Percentiles rank a stretch among this genome's conserved stretches.
Conservation (phyloP, 2,888 invertebrate genomes). For the Scrobipalpa atriplicella region DNA sequence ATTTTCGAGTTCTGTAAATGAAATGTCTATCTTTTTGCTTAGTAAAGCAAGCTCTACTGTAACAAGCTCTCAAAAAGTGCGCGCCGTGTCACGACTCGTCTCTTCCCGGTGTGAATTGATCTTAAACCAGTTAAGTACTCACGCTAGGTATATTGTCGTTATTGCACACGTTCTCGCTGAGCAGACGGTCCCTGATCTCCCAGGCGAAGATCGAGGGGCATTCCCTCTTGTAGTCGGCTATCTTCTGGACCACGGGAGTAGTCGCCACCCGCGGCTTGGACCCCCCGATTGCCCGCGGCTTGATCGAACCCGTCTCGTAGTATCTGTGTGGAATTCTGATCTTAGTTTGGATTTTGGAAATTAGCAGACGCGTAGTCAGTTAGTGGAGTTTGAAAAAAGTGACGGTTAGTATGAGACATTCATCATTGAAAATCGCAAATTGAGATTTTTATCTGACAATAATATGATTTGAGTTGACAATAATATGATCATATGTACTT, state of each 20-base stretch:
- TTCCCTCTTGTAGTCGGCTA: slow-evolving; percentile 98
- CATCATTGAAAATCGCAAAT: no score
- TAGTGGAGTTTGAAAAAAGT: not conserved
- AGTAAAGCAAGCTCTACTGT: no score
- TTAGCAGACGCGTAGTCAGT: slow-evolving; percentile 47
- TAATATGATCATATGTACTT: no score
- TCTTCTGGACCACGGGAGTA: slow-evolving; percentile 96
- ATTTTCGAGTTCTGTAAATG: no score
- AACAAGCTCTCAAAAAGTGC: no score
- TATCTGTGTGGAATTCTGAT: slow-evolving; percentile 87
- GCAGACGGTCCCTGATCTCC: slow-evolving; percentile 97
- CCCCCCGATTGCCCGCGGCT: slow-evolving; percentile 98
- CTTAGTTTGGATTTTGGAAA: slow-evolving; percentile 74
- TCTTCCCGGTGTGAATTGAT: no score
- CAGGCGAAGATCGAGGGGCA: slow-evolving; percentile 99
- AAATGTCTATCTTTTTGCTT: no score
- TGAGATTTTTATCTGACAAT: no score
- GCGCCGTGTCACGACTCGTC: no score
- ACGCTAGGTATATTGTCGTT: slow-evolving; percentile 99
- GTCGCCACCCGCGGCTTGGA: slow-evolving; percentile 98
- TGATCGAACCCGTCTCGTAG: slow-evolving; percentile 99
- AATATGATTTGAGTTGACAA: no score
- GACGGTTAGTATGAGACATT: not conserved
- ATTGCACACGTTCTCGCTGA: slow-evolving; percentile 97
- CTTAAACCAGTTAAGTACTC: slow-evolving; percentile 83